Base-by-base conservation (phyloP, 2,797 vertebrate genomes). In the Enoplosus armatus region DNA sequence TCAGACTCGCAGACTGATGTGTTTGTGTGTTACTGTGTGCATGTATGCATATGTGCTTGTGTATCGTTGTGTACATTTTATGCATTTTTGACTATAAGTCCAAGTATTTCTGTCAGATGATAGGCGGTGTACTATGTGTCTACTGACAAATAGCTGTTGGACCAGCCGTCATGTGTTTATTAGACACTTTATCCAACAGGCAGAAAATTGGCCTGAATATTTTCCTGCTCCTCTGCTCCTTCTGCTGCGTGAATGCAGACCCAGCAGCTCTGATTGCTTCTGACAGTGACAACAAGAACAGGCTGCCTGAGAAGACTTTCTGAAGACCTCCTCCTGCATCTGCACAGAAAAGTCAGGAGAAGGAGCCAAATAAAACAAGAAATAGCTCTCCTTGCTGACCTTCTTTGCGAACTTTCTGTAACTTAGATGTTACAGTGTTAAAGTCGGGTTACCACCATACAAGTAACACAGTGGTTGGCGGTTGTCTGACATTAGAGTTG, bases 231-330 rank as follows among this genome's bases (percentile, higher is more conserved):
- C 76, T 91, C 72, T 70, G 74, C 77, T 89, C 78, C 80, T 82
- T 80, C 72, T 85, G 76, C 85, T 84, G 80, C 31, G 29, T 71
- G 82, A 82, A 89, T 29, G 80, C 78, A 84, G 80, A 68, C 87
- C 83, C 70, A 78, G 87, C 72, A 73, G 79, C 75, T 86, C 68
- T 90, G 89, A 93, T 94, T 93, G 89, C 77, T 87, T 92, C 87
- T 92, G 93, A 94, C 91, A 93, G 79, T 87, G 90, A 93, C 93
- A 92, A 91, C 88, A 91, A 88, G 86, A 93, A 79, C 86, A 83
- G 79, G 76, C 90, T 92, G 91, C 84, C 84, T 72, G 72, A 82
- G 72, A 85, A 53, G 85, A 83, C 76, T 81, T 88, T 78, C 75
- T 72, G 72, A 85, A 82, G 65, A 83, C 81, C 82, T 68, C 69